Conservation (phyloP, 2,888 invertebrate species). For the Synergus umbraculus region DNA sequence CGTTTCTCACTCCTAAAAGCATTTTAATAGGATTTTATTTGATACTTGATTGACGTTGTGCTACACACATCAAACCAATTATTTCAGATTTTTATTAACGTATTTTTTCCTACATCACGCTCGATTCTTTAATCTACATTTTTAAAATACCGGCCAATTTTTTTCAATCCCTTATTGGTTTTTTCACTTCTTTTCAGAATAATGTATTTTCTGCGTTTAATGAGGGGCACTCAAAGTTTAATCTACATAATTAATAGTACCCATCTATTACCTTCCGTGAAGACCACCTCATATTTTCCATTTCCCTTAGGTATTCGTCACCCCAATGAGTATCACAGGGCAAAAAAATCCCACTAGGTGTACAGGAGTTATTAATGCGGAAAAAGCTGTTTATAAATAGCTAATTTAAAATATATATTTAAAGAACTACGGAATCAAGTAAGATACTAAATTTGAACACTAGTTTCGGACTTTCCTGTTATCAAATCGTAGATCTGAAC, state of each 20-base stretch:
- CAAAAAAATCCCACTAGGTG: slow-evolving; percentile 55
- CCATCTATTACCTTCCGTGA: slow-evolving; percentile 67
- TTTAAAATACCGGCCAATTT: not conserved
- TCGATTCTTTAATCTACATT: not conserved
- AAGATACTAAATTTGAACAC: not conserved
- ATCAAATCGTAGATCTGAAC: slow-evolving; percentile 14
- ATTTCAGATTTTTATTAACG: slow-evolving; percentile 39
- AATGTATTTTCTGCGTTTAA: slow-evolving; percentile 61
- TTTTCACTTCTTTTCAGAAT: slow-evolving; percentile 50
- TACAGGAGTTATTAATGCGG: slow-evolving; percentile 62
- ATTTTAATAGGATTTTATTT: slow-evolving; percentile 35
- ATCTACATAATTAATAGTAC: slow-evolving; percentile 74
- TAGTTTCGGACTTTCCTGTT: not conserved
- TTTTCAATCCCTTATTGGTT: not conserved
- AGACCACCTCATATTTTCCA: slow-evolving; percentile 67
- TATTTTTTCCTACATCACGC: not conserved
- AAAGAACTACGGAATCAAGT: not conserved
- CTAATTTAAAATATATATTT: not conserved
- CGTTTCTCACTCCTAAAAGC: slow-evolving; percentile 30
- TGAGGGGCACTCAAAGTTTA: slow-evolving; percentile 70
- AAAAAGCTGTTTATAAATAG: slow-evolving; percentile 59
- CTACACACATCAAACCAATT: not conserved
- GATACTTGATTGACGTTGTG: slow-evolving; percentile 37
- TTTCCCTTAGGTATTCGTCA: slow-evolving; percentile 54
- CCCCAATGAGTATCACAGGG: slow-evolving; percentile 41